Evolutionary conservation across 2,113 vertebrate species (phyloP).

Genomic region (Tachysurus vachellii): DNA sequence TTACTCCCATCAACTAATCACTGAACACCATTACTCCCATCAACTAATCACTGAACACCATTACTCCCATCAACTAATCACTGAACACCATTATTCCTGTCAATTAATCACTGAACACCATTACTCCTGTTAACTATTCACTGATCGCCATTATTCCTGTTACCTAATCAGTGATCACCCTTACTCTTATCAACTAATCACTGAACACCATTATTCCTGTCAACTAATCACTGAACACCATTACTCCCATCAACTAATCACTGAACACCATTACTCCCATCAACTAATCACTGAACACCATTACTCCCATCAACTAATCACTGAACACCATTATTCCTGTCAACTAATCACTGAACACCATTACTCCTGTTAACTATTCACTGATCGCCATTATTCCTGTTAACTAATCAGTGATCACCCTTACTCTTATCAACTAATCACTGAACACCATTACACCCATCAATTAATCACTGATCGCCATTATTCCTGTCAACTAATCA

Average conservation of each 20-base stretch:
- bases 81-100: neutral
- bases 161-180: no score
- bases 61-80: neutral
- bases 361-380: no score
- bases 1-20: neutral
- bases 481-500: neutral
- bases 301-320: neutral
- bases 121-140: no score
- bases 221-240: neutral
- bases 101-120: neutral
- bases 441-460: neutral
- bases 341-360: no score
- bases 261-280: neutral
- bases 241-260: neutral
- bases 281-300: neutral
- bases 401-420: neutral
- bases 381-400: no score
- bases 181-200: no score
- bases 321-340: no score
- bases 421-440: neutral
- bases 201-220: no score
- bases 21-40: neutral
- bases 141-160: no score
- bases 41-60: neutral
- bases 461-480: neutral